These are phyloP conservation scores for Eclectus roratus DNA, from an alignment of 2,113 vertebrate genomes.

Conservation along the genomic window DNA sequence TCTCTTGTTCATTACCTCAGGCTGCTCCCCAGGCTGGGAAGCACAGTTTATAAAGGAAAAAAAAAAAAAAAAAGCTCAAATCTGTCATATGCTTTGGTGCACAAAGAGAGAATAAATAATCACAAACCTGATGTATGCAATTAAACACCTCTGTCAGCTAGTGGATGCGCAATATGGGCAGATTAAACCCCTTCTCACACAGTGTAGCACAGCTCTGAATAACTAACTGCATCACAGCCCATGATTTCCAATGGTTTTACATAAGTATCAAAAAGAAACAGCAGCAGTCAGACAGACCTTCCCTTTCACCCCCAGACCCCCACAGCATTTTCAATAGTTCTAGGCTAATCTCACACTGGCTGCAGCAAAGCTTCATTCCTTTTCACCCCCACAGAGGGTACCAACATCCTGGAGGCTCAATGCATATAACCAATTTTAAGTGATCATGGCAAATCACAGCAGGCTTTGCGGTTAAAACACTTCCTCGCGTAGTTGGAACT, in stretches of 20 bases:
- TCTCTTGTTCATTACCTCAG: neutral
- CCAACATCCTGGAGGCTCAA: neutral
- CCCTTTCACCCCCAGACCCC: neutral
- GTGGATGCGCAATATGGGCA: neutral
- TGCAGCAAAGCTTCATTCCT: neutral
- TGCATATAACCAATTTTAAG: neutral
- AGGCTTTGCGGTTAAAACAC: neutral
- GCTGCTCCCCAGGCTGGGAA: neutral
- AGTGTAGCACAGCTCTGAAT: neutral
- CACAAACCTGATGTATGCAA: neutral
- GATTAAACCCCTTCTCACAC: neutral
- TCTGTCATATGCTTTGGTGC: neutral
- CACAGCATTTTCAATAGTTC: neutral
- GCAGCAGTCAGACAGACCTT: neutral
- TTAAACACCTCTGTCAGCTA: constrained; percentile 2
- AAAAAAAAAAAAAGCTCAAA: neutral
- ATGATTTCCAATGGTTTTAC: neutral
- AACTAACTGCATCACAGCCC: constrained; percentile 17
- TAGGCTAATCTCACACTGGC: neutral
- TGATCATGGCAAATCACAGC: neutral
- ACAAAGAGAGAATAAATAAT: neutral
- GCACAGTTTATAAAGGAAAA: neutral
- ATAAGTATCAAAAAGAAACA: neutral
- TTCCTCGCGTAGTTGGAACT: neutral
- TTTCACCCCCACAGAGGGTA: neutral